Conservation (phyloP, 35 echinoderm and acorn worm species). For the Apostichopus parvimensis region DNA sequence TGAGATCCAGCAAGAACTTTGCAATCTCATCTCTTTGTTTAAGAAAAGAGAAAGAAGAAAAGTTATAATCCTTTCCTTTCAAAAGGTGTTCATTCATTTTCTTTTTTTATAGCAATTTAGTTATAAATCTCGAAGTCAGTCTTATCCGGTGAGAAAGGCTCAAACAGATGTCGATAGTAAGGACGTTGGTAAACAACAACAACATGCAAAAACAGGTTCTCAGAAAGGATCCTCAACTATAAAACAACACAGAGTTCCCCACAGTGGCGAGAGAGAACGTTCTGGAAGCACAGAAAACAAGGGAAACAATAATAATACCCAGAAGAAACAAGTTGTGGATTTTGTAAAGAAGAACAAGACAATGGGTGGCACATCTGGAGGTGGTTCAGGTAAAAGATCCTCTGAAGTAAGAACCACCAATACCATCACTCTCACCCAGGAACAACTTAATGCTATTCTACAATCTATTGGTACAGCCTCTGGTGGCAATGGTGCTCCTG, state of each 20-base stretch:
- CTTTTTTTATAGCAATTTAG: constrained; percentile 63
- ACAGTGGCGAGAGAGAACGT: background rate
- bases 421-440: constrained; percentile 79
- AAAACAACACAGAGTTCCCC: background rate
- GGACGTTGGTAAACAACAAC: constrained; percentile 13
- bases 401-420: background rate
- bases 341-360: constrained; percentile 73
- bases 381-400: background rate
- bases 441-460: constrained; percentile 80
- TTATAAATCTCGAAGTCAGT: constrained; percentile 65
- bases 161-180: constrained; percentile 8
- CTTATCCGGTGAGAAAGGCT: constrained; percentile 66
- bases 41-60: too few relatives aligned
- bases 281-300: background rate
- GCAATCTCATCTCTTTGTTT: background rate
- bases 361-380: background rate
- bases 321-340: constrained; percentile 33
- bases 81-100: background rate
- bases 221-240: background rate
- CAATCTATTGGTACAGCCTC: constrained; percentile 62
- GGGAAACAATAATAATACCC: background rate
- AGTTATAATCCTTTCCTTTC: background rate
- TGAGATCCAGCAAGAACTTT: background rate
- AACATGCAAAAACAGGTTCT: background rate
- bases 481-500: constrained; percentile 40